These are phyloP conservation scores for Rhabdomys pumilio DNA, from an alignment of 2,797 vertebrate species.

Conservation along the genomic window DNA sequence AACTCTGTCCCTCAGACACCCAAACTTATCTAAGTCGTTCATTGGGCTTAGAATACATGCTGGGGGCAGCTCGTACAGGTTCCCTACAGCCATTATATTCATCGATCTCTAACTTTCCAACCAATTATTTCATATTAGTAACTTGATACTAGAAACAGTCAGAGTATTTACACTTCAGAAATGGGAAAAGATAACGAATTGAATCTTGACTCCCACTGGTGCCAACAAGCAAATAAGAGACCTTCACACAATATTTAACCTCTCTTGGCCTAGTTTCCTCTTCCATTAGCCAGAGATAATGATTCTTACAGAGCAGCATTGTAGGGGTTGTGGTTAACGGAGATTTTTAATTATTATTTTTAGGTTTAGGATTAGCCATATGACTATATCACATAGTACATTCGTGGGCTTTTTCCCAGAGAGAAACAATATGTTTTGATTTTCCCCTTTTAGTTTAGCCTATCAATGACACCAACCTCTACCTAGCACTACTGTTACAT, in stretches of 20 bases:
- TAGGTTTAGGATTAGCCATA: slow-evolving; percentile 35
- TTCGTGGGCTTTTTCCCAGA: slow-evolving; percentile 53
- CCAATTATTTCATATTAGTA: slow-evolving; percentile 51
- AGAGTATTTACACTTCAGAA: slow-evolving; percentile 61
- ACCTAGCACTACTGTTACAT: not conserved
- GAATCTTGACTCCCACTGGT: slow-evolving; percentile 13
- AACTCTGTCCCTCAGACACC: not conserved
- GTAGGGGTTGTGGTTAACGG: slow-evolving; percentile 21
- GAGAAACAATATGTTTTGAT: slow-evolving; percentile 51
- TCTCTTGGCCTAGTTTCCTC: slow-evolving; percentile 41
- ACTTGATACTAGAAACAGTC: slow-evolving; percentile 43
- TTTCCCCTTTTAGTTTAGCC: slow-evolving; percentile 60
- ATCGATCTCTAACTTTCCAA: slow-evolving; percentile 36
- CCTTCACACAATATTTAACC: slow-evolving; percentile 10
- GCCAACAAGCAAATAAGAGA: not conserved
- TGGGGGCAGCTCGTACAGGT: slow-evolving; percentile 8
- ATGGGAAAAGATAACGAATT: slow-evolving; percentile 25
- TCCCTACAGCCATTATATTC: not conserved
- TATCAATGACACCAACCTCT: slow-evolving; percentile 3
- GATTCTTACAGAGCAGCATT: slow-evolving; percentile 44
- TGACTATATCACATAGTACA: not conserved
- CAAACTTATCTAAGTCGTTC: slow-evolving; percentile 33
- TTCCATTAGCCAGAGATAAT: slow-evolving; percentile 20
- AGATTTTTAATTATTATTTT: slow-evolving; percentile 47
- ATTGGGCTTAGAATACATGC: not conserved